Evolutionary conservation across 2,113 vertebrate species (phyloP).

Genomic region (Jacana jacana): DNA sequence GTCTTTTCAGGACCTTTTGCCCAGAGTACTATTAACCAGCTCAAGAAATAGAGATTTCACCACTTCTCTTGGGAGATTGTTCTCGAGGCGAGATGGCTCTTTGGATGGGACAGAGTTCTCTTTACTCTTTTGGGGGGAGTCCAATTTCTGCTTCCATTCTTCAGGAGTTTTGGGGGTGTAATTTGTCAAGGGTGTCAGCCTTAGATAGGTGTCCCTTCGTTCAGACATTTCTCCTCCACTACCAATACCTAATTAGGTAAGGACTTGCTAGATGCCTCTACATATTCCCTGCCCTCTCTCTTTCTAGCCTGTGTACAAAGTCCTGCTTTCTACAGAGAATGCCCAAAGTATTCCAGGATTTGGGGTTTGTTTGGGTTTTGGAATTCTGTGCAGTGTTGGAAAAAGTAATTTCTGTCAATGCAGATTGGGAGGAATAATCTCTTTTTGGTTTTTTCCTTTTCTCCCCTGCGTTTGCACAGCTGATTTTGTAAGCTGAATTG

Average conservation of each 20-base stretch:
- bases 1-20: not conserved
- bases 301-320: not conserved
- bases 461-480: not conserved
- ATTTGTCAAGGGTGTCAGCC: not conserved
- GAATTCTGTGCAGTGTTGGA: not conserved
- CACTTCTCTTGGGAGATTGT: not conserved
- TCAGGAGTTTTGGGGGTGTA: not conserved
- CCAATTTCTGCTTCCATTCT: not conserved
- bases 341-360: not conserved
- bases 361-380: not conserved
- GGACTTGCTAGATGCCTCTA: not conserved
- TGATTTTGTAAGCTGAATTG: not conserved
- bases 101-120: not conserved
- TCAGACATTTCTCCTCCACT: not conserved
- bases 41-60: not conserved
- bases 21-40: not conserved
- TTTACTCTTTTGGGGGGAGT: not conserved
- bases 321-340: not conserved
- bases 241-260: not conserved
- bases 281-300: not conserved
- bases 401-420: not conserved
- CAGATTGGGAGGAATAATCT: not conserved
- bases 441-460: not conserved
- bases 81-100: not conserved
- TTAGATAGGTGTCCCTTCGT: not conserved